Evolutionary conservation across 2,888 invertebrate genomes (phyloP), one percentile per base, ranked within the genome.

Genomic region (Dicyrtoma fusca): DNA sequence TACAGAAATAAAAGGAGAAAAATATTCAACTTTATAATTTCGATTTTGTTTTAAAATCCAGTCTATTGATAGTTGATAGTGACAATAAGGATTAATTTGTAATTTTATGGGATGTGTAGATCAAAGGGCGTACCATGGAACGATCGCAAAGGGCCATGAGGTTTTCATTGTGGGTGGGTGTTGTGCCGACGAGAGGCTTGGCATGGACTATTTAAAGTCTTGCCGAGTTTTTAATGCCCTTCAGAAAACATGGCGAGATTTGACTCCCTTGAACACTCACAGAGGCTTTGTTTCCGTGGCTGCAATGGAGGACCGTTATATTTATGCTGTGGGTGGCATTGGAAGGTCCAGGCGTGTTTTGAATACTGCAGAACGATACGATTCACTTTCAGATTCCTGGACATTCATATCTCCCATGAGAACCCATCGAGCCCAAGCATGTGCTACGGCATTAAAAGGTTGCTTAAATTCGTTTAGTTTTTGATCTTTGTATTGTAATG

Each of bases 401-500:
- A n/a, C 11, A 3, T 6, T 11, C n/a, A 49, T 49, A 6, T n/a
- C n/a, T 4, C 49, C 49, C n/a, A 49, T 49, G 49, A 4, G 11
- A n/a, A 10, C n/a, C 11, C 21, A 59, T 14, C 19, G 59, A 26
- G 59, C 59, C 8, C 59, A 59, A n/a, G 59, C 59, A 5, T 59
- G 59, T 25, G 59, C 59, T 1, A 59, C 59, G 8, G 10, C 23
- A 14, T 26, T 59, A 13, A 59, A 59, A 59, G 59, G 59, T 59
- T 23, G 8, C n/a, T n/a, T n/a, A n/a, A n/a, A n/a, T n/a, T n/a
- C n/a, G n/a, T n/a, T n/a, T n/a, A n/a, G n/a, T n/a, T n/a, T n/a
- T n/a, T n/a, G n/a, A n/a, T n/a, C n/a, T n/a, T n/a, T n/a, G n/a
- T n/a, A n/a, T n/a, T n/a, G n/a, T n/a, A n/a, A n/a, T n/a, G n/a